These are phyloP conservation scores for Cyanoramphus novaezelandiae DNA, from an alignment of 2,113 vertebrate genomes.

Conservation along the genomic window DNA sequence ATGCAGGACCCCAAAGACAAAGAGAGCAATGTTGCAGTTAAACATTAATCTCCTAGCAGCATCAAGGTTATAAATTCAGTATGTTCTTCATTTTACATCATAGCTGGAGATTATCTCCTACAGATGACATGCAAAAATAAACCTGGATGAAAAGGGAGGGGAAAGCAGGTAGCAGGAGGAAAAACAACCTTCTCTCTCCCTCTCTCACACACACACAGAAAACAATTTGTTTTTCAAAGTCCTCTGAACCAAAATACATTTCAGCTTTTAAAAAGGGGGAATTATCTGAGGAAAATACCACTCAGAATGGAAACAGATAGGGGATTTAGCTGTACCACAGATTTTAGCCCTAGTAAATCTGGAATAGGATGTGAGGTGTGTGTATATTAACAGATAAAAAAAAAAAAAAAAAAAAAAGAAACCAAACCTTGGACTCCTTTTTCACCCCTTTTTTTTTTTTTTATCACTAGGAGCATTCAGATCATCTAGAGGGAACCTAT, in stretches of 20 bases:
- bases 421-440: background rate
- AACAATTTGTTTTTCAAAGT: background rate
- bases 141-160: background rate
- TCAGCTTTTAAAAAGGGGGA: background rate
- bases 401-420: too few relatives aligned
- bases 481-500: background rate
- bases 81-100: background rate
- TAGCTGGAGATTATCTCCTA: background rate
- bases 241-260: background rate
- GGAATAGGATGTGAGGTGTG: background rate
- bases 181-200: background rate
- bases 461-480: background rate
- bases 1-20: constrained; percentile 2
- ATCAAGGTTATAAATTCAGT: constrained; percentile 12
- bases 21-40: background rate
- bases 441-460: rapidly evolving
- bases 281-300: background rate
- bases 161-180: background rate
- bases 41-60: background rate
- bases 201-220: background rate
- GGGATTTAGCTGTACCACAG: background rate
- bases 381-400: background rate
- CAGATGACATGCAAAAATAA: constrained; percentile 17
- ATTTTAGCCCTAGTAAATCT: background rate
- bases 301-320: background rate